A percentile compares a stretch with the other conserved stretches of the same genome.
Conservation (phyloP, 2,888 invertebrate species). For the Digitonthophagus gazella region DNA sequence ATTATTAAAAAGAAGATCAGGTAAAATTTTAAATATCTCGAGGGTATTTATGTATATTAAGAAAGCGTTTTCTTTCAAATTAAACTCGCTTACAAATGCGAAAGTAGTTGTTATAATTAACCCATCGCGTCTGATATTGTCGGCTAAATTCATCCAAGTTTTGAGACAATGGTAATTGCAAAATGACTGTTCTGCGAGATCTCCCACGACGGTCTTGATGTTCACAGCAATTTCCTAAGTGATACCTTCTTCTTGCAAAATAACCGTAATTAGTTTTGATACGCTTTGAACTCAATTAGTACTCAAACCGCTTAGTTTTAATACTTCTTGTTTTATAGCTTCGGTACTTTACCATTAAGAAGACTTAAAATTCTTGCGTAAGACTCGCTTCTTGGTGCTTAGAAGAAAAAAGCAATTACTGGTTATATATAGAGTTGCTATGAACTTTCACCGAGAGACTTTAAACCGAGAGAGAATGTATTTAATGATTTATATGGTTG, state of each 20-base stretch:
- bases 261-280: neutral
- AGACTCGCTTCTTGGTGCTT: neutral
- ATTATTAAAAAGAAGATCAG: no score
- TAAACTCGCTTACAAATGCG: no score
- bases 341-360: neutral
- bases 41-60: no score
- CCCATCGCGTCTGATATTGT: no score
- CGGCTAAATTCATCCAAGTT: no score
- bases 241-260: neutral
- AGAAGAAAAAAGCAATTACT: neutral
- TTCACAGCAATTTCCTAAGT: no score
- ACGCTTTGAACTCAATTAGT: neutral
- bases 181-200: no score
- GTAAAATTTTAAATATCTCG: no score
- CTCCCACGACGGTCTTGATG: no score
- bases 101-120: no score
- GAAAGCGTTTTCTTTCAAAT: no score
- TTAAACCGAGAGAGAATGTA: neutral
- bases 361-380: neutral
- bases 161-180: no score
- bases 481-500: neutral
- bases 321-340: neutral
- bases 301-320: neutral
- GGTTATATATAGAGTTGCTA: neutral
- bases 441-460: neutral